Base-by-base conservation (phyloP, 2,888 invertebrate species). In the Andrena fulva region DNA sequence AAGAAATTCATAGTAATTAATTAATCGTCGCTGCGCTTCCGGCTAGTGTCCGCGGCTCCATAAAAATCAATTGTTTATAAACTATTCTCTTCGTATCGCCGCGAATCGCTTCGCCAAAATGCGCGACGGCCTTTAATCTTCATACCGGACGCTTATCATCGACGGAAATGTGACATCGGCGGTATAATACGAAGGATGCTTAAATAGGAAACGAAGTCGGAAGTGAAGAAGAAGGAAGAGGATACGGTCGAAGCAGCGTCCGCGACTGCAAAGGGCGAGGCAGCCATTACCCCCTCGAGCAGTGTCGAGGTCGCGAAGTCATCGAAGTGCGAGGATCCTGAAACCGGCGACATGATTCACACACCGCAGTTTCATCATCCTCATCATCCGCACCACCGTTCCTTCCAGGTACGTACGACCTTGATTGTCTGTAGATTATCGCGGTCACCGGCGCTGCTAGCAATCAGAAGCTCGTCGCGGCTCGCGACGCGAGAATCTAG, bases 331-430 rank as follows among this genome's bases (percentile, higher is more conserved):
- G 94, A 95, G 90, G 95, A 95, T 86, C 92, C 95, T 79, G 95
- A 95, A 89, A 92, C 95, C 90, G 94, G 94, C 91, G 95, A 95
- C 90, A 96, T 96, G 96, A 96, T 96, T 93, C 96, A 96, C 93
- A 95, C 96, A 85, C 95, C 96, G 85, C 96, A 95, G 88, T 95
- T 95, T 90, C 96, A 96, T 92, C 95, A 95, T 91, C 94, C 95
- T 89, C 95, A 95, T 90, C 92, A 92, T 89, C 95, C 95, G 60
- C 95, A 95, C 91, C 95, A 96, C 92, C 96, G 96, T 93, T 96
- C 95, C 84, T 95, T 97, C 93, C 97, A 97, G 96, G 97, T 97
- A 94, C 94, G 94, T 71, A 29, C 54, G 54, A 69, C 50, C 54
- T 74, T 77, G 48, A 73, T 76, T 77, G 33, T 50, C 64, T 42